Base-by-base conservation (phyloP, 92 coral and sea anemone species). In the Zoanthus gigantus region DNA sequence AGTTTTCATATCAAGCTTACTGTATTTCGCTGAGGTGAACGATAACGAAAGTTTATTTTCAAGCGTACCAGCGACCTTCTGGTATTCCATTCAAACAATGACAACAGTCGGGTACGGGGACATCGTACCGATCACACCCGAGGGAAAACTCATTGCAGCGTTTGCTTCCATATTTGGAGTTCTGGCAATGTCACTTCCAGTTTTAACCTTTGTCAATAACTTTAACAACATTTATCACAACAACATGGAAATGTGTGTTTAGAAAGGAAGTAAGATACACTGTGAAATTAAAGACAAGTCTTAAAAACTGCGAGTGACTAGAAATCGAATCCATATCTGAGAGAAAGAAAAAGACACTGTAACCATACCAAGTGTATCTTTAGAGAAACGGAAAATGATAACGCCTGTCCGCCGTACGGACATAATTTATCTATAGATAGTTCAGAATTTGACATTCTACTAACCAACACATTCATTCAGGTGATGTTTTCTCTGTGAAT, bases 91-190 rank as follows among this genome's bases (percentile, higher is more conserved):
- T 9, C 99, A 96, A 73, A 96, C 99, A 0, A 90, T 95, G 10
- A 95, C 99, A 10, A 96, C 98, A 1, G 95, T 96, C 9, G 99
- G 99, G 0, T 96, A 96, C 61, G 99, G 99, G 2, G 99, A 95
- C 63, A 93, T 92, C 89, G 94, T 96, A 5, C 99, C 99, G 1
- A 66, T 88, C 5, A 93, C 91, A 15, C 90, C 95, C 7, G 76
- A 90, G 9, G 99, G 96, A 34, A 93, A 93, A 83, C 92, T 96
- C 7, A 90, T 95, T 54, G 92, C 98, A 11, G 96, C 96, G 0
- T 84, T 95, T 67, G 93, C 93, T 15, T 96, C 98, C 12, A 94
- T 96, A 32, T 96, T 96, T 87, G 99, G 99, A 48, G 99, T 96
- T 7, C 88, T 96, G 1, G 92, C 99, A 0, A 89, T 96, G 53